Conservation (phyloP, 2,113 vertebrate genomes). For the Scalopus aquaticus region DNA sequence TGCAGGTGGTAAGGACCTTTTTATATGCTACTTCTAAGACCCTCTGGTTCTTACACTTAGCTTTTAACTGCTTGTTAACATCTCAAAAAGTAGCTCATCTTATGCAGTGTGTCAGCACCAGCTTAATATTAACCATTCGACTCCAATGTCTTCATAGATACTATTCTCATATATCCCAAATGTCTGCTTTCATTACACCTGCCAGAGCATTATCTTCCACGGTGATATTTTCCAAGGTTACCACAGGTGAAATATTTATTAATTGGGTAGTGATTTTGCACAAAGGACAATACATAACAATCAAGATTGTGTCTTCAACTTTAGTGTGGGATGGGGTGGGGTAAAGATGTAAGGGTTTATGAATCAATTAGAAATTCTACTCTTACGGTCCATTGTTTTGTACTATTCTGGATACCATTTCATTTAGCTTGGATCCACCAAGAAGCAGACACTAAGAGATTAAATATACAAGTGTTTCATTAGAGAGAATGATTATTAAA, state of each 20-base stretch:
- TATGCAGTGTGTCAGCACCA: background rate
- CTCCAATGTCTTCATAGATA: background rate
- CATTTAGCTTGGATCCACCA: background rate
- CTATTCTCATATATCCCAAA: background rate
- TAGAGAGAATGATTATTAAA: background rate
- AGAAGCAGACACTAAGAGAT: background rate
- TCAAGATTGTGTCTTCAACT: background rate
- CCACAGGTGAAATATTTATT: background rate
- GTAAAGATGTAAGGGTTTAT: background rate
- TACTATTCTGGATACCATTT: background rate
- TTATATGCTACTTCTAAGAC: background rate
- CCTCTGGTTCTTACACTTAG: too few species aligned
- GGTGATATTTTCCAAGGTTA: background rate
- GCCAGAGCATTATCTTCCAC: background rate
- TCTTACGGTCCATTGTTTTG: background rate
- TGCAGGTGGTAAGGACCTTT: background rate
- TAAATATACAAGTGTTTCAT: background rate
- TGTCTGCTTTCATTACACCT: background rate
- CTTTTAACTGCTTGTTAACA: conserved; percentile 38
- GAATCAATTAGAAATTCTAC: background rate
- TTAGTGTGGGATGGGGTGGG: background rate
- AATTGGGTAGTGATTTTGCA: background rate
- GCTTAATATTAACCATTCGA: background rate
- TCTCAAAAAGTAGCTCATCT: background rate
- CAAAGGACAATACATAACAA: background rate